Evolutionary conservation across 2,888 invertebrate genomes (phyloP).

Genomic region (Ochropacha duplaris): DNA sequence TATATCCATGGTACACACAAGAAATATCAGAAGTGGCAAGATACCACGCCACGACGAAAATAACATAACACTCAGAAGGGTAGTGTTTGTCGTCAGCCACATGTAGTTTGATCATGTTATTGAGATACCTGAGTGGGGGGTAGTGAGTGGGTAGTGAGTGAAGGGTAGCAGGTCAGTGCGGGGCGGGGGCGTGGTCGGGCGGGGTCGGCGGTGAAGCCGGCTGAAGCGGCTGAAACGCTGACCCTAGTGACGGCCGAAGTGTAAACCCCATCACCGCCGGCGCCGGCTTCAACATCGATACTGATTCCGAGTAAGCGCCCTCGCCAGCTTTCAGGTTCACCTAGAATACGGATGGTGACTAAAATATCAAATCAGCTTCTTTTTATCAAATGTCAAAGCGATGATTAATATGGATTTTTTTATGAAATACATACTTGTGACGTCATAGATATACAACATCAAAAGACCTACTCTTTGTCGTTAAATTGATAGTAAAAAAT

Average conservation of each 20-base stretch:
- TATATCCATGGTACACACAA: background rate
- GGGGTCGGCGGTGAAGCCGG: slow-evolving; percentile 41
- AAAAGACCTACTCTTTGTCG: too few species aligned
- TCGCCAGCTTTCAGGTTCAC: slow-evolving; percentile 85
- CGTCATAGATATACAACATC: too few species aligned
- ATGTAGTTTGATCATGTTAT: background rate
- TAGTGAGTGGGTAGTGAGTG: slow-evolving; percentile 4
- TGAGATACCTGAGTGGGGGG: background rate
- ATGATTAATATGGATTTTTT: too few species aligned
- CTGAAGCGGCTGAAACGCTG: slow-evolving; percentile 90
- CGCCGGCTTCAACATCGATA: slow-evolving; percentile 83
- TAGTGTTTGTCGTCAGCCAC: background rate
- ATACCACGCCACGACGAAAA: background rate
- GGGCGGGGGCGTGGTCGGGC: slow-evolving; percentile 23
- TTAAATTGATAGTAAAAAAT: background rate
- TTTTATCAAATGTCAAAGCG: too few species aligned
- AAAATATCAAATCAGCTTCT: too few species aligned
- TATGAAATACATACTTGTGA: too few species aligned
- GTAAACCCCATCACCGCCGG: slow-evolving; percentile 87
- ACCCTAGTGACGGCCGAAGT: slow-evolving; percentile 90
- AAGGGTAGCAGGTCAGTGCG: slow-evolving; percentile 21
- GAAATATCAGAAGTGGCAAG: background rate
- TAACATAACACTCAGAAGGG: background rate
- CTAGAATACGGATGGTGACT: slow-evolving; percentile 40
- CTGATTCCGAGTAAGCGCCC: slow-evolving; percentile 61